These are phyloP conservation scores for Ceuthmochares aereus DNA, from an alignment of 2,113 vertebrate genomes.

Conservation along the genomic window DNA sequence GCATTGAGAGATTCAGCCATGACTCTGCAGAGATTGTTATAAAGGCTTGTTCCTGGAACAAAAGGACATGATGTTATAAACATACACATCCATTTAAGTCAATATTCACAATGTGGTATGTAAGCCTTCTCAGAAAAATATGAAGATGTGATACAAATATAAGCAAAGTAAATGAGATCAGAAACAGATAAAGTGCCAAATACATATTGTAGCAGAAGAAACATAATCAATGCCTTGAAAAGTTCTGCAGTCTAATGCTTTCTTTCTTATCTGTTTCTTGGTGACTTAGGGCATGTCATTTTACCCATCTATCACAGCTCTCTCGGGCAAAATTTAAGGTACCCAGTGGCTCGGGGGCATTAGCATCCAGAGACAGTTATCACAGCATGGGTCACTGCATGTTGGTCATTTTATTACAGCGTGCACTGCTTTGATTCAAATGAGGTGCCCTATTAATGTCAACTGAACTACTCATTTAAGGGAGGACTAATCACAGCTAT, in stretches of 20 bases:
- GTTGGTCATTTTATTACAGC: not conserved
- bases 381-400: not conserved
- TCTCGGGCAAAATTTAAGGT: conserved; percentile 11
- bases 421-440: not conserved
- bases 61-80: not conserved
- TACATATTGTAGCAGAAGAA: not conserved
- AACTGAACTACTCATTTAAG: not conserved
- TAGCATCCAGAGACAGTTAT: not conserved
- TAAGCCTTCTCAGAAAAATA: conserved; percentile 2
- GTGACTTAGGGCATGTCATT: not conserved
- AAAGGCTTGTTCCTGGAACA: conserved; percentile 85
- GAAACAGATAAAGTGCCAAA: not conserved
- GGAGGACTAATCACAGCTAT: conserved; percentile 34
- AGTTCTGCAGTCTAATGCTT: not conserved
- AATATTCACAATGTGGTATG: not conserved
- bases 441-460: conserved; percentile 8
- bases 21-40: conserved; percentile 85
- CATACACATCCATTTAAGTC: not conserved
- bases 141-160: not conserved
- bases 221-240: not conserved
- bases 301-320: not conserved
- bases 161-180: not conserved
- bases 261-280: not conserved
- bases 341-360: not conserved
- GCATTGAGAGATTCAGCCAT: conserved; percentile 91